Percentiles rank a stretch among this genome's conserved stretches.
These are phyloP conservation scores for Endomychus coccineus DNA, from an alignment of 2,888 invertebrate genomes.

Conservation along the genomic window DNA sequence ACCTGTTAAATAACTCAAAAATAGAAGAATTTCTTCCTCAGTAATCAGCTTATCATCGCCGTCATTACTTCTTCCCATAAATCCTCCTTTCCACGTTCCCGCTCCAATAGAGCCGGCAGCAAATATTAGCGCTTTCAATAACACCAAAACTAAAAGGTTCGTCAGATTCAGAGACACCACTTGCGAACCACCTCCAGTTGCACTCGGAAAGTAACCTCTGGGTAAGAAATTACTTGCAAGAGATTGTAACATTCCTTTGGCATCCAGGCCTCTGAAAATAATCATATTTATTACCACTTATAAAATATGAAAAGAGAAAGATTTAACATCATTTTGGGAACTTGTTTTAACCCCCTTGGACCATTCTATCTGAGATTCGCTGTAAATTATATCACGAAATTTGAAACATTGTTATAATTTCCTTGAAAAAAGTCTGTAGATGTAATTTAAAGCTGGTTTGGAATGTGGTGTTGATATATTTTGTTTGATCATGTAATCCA, in stretches of 20 bases:
- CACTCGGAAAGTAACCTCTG: conserved; percentile 31
- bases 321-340: too few relatives aligned
- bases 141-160: conserved; percentile 68
- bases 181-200: conserved; percentile 34
- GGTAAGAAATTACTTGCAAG: conserved; percentile 38
- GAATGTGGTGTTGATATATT: too few relatives aligned
- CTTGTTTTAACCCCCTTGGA: too few relatives aligned
- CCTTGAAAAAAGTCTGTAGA: too few relatives aligned
- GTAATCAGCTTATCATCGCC: conserved; percentile 47
- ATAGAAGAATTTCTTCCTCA: conserved; percentile 65
- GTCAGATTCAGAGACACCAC: conserved; percentile 76
- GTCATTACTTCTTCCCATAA: conserved; percentile 54
- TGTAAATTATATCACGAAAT: too few relatives aligned
- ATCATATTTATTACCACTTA: too few relatives aligned
- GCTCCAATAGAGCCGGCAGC: conserved; percentile 73
- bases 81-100: conserved; percentile 53
- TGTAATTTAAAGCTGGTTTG: too few relatives aligned
- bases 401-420: too few relatives aligned
- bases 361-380: too few relatives aligned
- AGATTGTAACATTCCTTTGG: conserved; percentile 35
- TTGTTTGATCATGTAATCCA: too few relatives aligned
- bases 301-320: too few relatives aligned
- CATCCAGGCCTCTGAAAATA: conserved; percentile 33
- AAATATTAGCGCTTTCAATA: conserved; percentile 74
- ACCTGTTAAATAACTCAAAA: conserved; percentile 59